Evolutionary conservation across 2,888 invertebrate species (phyloP), one percentile per base, ranked within the genome.

Genomic region (Athalia circularis): DNA sequence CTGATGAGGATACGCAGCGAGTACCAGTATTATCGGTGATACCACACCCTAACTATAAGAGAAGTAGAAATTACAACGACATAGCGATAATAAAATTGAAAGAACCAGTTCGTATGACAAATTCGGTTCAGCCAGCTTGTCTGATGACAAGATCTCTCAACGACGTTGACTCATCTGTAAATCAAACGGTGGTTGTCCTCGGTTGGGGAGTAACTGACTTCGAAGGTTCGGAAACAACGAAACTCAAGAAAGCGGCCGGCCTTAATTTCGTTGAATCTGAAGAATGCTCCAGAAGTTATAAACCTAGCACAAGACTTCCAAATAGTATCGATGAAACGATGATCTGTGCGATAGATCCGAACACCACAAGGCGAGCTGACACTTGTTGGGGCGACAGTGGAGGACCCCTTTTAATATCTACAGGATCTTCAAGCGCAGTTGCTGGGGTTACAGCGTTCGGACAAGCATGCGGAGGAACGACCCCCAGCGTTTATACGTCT

Each of bases 331-430:
- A 86, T 61, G 83, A 85, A 0, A 80, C 80, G n/a, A 82, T 88
- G 83, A 80, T 89, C 6, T 89, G 89, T 57, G 84, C 86, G 0
- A 70, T 83, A 29, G 89, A 89, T 62, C 57, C 13, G 0, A 85
- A 87, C 65, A 4, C 43, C 0, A 85, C 81, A 4, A 81, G 84
- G 65, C 72, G 80, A 13, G 68, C 87, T 8, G 87, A 89, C 62
- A 83, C 87, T 8, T 89, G 89, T 50, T 84, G 82, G 5, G 89
- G 89, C 2, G 88, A 89, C 74, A 89, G 89, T 52, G 89, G 89
- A 5, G 89, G 89, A 0, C 89, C 89, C 0, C 77, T 89, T 5
- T 54, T 89, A 4, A 81, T 87, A 81, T 47, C 84, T 3, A 78
- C 82, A 0, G 78, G 80, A 0, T 59, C 29, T n/a, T 79, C 79